Base-by-base conservation (phyloP, 2,888 invertebrate species). In the Ellobium chinense region DNA sequence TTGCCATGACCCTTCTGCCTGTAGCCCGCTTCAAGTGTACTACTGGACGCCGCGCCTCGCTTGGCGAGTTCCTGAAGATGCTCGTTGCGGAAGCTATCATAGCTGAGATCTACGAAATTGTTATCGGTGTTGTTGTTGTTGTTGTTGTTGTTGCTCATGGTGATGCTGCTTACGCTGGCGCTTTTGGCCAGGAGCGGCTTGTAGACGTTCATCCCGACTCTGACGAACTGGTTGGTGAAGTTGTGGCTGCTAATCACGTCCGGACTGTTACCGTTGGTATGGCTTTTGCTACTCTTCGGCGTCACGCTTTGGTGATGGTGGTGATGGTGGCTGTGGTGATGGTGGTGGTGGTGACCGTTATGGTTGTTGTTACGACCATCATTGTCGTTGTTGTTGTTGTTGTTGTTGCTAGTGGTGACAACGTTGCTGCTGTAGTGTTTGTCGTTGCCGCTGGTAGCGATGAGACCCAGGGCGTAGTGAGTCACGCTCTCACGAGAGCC, bases 11-110 rank as follows among this genome's bases (percentile, higher is more conserved):
- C n/a, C 7, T 70, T 31, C 34, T 70, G n/a, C 9, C 56, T 58
- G 60, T 60, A 66, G 9, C 76, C 76, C 29, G 63, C 73, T 7
- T 79, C 79, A 5, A 79, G 66, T 0, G 79, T 79, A 27, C 79
- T 79, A 37, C 73, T 73, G 27, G 79, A 79, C 24, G 79, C 79
- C 4, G 66, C 73, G 27, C 73, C 73, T 2, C 37, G 54, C 37
- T 34, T 56, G 21, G 79, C 73, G 34, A 79, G 37, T 68, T 79
- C 65, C 2, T 37, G 65, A 7, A 79, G 14, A 29, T 79, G 79
- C 12, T 79, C 73, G 29, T 79, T 56, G 0, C 63, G 63, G 56
- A 79, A 79, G 24, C 73, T 73, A 29, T 73, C 73, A 58, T 79
- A 79, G 58, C 79, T 73, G 46, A 79, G 27, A 21, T 79, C 79